phyloP scores from a whole-genome alignment of 2,888 invertebrate species.

The Seira ritae region DNA sequence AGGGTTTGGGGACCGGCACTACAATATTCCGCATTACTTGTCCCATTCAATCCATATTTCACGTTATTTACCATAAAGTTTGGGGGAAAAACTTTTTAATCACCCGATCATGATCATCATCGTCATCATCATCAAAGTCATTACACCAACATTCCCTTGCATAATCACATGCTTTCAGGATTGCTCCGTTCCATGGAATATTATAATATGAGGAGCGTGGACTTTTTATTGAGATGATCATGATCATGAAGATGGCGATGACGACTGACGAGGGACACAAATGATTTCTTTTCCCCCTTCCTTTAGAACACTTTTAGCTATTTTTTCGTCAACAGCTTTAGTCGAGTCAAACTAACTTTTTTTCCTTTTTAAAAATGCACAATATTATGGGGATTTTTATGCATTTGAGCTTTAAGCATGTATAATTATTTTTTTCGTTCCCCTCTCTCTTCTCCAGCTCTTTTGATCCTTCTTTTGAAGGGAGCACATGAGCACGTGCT shows the following conservation, averaged over 20 bases:
- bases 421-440: not conserved
- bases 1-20: not conserved
- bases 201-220: too few relatives aligned
- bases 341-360: too few relatives aligned
- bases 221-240: too few relatives aligned
- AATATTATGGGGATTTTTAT: too few relatives aligned
- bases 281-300: too few relatives aligned
- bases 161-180: conserved; percentile 33
- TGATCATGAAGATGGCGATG: too few relatives aligned
- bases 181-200: conserved; percentile 9
- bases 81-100: conserved; percentile 39
- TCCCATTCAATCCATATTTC: not conserved
- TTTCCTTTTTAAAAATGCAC: too few relatives aligned
- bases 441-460: not conserved
- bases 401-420: not conserved
- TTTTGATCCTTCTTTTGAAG: not conserved
- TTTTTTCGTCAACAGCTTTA: too few relatives aligned
- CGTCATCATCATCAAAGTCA: conserved; percentile 23
- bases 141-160: not conserved
- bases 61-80: not conserved
- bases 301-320: too few relatives aligned
- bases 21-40: too few relatives aligned
- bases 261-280: too few relatives aligned
- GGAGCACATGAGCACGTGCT: not conserved
- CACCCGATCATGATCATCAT: conserved; percentile 42